Conservation (phyloP, 2,113 vertebrate genomes). For the Amphilophus citrinellus region DNA sequence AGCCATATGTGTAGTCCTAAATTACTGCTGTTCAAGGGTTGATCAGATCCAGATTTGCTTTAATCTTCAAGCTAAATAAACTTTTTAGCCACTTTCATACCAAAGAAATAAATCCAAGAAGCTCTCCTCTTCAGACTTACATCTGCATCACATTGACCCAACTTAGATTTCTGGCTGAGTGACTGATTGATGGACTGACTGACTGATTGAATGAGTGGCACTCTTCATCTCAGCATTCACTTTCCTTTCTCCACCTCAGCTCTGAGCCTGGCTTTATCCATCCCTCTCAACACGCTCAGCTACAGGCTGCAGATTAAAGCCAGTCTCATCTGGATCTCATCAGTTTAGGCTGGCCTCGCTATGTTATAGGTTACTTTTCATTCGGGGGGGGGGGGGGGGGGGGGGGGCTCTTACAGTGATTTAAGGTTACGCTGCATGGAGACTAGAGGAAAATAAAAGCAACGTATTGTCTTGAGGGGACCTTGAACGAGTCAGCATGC, state of each 20-base stretch:
- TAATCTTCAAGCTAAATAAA: constrained; percentile 16
- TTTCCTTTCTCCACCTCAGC: constrained; percentile 44
- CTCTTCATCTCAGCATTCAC: constrained; percentile 34
- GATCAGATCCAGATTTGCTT: neutral
- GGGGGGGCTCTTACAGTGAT: constrained; percentile 51
- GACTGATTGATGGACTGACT: constrained; percentile 43
- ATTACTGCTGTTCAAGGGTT: neutral
- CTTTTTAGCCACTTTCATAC: neutral
- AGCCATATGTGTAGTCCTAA: neutral
- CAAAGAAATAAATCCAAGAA: neutral
- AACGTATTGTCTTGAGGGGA: constrained; percentile 52
- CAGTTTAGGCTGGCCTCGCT: constrained; percentile 44
- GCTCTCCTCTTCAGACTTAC: neutral
- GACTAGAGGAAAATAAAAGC: constrained; percentile 70
- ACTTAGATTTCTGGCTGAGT: neutral
- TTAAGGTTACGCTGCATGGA: constrained; percentile 64
- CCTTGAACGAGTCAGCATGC: constrained; percentile 41
- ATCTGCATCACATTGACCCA: constrained; percentile 57
- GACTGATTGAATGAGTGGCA: constrained; percentile 52
- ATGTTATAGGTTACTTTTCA: constrained; percentile 74
- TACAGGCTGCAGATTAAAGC: constrained; percentile 65
- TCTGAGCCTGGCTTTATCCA: constrained; percentile 23
- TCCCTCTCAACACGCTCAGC: constrained; percentile 58
- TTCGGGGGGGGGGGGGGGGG: constrained; percentile 26
- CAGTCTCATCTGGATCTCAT: constrained; percentile 76